A percentile compares a stretch with the other conserved stretches of the same genome.
Conservation (phyloP, 2,113 vertebrate genomes). For the Hassar affinis region DNA sequence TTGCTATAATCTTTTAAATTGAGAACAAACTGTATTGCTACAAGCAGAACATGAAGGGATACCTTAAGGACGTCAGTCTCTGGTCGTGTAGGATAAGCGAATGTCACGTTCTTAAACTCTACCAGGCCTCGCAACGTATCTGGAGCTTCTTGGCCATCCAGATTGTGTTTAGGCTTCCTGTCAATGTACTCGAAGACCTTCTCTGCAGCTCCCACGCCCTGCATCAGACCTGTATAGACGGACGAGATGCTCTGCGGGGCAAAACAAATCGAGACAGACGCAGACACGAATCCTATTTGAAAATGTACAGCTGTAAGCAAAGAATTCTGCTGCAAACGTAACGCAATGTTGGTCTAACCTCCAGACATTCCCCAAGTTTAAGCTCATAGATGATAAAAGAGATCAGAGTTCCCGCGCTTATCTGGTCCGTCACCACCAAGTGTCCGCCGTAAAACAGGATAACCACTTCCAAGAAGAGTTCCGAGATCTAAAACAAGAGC, state of each 20-base stretch:
- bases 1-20: not conserved
- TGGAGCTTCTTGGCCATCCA: constrained; percentile 78
- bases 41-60: constrained; percentile 35
- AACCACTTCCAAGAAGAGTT: constrained; percentile 86
- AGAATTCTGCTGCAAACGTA: no score
- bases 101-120: constrained; percentile 87
- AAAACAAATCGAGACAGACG: not conserved
- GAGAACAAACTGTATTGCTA: not conserved
- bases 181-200: constrained; percentile 96
- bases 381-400: constrained; percentile 94
- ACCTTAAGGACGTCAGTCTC: constrained; percentile 87
- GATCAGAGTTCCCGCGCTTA: constrained; percentile 84
- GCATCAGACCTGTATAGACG: constrained; percentile 94
- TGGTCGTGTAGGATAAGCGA: constrained; percentile 87
- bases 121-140: constrained; percentile 81
- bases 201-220: constrained; percentile 93
- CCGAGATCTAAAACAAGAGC: constrained; percentile 76
- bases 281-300: not conserved
- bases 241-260: constrained; percentile 82
- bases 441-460: constrained; percentile 92
- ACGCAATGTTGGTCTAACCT: constrained; percentile 73
- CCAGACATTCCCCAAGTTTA: constrained; percentile 86
- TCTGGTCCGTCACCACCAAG: constrained; percentile 85
- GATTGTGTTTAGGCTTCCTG: constrained; percentile 79
- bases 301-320: not conserved